Percentiles rank a stretch among this genome's conserved stretches.
Evolutionary conservation across 2,888 invertebrate species (phyloP).

Genomic region (Lathronympha strigana): DNA sequence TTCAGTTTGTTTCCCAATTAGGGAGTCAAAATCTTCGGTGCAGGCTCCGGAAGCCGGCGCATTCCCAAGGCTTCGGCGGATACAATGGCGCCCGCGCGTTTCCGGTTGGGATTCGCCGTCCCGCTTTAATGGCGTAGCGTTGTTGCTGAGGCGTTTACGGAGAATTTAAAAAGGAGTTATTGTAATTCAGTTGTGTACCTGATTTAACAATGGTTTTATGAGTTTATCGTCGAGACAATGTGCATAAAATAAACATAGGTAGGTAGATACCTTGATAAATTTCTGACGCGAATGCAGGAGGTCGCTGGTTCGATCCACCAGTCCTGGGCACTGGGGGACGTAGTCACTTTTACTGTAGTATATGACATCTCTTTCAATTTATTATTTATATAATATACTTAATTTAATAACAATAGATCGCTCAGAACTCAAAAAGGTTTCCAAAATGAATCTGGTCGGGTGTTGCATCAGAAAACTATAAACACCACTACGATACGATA

Average conservation of each 20-base stretch:
- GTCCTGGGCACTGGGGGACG: no score
- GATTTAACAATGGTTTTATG: neutral
- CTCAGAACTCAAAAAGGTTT: no score
- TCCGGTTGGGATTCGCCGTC: slow-evolving; percentile 48
- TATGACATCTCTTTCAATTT: no score
- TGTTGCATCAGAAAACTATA: no score
- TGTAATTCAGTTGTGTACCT: slow-evolving; percentile 12
- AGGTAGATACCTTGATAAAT: no score
- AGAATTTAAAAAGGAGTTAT: neutral
- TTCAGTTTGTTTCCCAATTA: slow-evolving; percentile 35
- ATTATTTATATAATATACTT: no score
- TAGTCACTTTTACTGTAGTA: no score
- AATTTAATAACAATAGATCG: no score
- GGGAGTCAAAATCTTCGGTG: slow-evolving; percentile 32
- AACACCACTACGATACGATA: neutral
- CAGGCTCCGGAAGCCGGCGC: slow-evolving; percentile 52
- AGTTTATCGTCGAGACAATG: neutral
- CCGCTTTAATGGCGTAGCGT: slow-evolving; percentile 23
- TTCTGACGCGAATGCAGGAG: no score
- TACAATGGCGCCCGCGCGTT: slow-evolving; percentile 49
- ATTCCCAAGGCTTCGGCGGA: slow-evolving; percentile 54
- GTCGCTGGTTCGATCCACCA: no score
- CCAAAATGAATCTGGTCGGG: no score
- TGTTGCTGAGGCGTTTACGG: slow-evolving; percentile 6
- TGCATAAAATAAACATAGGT: neutral